phyloP scores from a whole-genome alignment of 2,113 vertebrate genomes.

The Acanthisitta chloris region DNA sequence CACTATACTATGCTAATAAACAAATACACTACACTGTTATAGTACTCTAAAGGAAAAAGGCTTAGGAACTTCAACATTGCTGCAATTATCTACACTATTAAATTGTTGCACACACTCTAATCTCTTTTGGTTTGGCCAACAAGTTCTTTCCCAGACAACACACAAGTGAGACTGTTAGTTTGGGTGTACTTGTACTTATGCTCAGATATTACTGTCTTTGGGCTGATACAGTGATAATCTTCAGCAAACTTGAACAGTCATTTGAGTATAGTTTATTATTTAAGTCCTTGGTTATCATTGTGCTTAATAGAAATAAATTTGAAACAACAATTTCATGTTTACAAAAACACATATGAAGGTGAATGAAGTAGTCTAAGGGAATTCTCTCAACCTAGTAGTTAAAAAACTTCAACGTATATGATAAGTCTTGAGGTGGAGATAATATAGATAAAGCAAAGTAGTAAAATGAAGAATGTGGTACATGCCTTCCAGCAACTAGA shows the following conservation, averaged over 20 bases:
- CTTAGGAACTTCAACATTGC: background rate
- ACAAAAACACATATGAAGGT: background rate
- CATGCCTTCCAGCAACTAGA: background rate
- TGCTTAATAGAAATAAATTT: background rate
- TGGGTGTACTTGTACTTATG: background rate
- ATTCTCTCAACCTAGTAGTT: background rate
- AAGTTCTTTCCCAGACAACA: background rate
- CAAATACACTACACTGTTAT: background rate
- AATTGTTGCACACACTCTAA: background rate
- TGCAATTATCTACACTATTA: fast-evolving
- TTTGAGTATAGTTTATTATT: background rate
- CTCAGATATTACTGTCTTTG: background rate
- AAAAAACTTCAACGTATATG: background rate
- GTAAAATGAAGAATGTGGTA: background rate
- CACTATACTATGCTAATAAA: background rate
- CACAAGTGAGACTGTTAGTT: background rate
- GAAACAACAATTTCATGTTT: background rate
- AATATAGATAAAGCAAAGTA: background rate
- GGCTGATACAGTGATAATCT: background rate
- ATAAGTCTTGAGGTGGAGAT: background rate
- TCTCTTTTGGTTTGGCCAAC: background rate
- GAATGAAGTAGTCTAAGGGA: background rate
- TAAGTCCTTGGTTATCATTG: background rate
- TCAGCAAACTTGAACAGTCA: background rate
- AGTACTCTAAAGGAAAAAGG: background rate